phyloP scores from a whole-genome alignment of 1,140 invertebrate species.

The Drosophila hydei region DNA sequence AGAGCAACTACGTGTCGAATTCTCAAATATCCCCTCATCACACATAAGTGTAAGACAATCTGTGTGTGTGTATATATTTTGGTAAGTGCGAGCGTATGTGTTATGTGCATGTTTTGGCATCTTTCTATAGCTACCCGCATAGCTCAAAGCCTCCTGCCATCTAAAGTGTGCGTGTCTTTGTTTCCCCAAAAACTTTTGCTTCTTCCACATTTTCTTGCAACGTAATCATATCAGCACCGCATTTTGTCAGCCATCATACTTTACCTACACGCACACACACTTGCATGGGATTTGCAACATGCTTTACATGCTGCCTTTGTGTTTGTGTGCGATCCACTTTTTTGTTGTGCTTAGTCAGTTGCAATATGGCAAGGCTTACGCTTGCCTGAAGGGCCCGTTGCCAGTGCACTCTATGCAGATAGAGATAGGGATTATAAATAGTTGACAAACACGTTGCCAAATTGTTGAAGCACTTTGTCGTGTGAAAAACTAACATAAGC shows the following conservation, averaged over 20 bases:
- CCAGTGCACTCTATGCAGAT: conserved; percentile 20
- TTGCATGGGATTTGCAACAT: conserved; percentile 14
- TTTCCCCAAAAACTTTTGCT: conserved; percentile 37
- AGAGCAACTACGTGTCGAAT: conserved; percentile 70
- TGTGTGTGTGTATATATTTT: conserved; percentile 37
- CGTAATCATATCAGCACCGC: conserved; percentile 68
- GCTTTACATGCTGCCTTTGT: conserved; percentile 27
- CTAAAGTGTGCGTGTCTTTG: conserved; percentile 9
- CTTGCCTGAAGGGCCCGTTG: conserved; percentile 11
- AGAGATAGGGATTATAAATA: conserved; percentile 16
- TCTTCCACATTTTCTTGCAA: conserved; percentile 39
- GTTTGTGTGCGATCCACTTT: conserved; percentile 32
- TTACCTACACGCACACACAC: conserved; percentile 8
- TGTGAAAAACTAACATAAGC: neutral
- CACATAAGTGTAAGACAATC: conserved; percentile 79
- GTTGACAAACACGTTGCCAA: conserved; percentile 18
- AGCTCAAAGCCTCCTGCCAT: conserved; percentile 20
- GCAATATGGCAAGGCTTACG: conserved; percentile 20
- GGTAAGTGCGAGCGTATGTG: conserved; percentile 51
- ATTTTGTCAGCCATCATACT: conserved; percentile 47
- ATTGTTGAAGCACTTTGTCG: conserved; percentile 12
- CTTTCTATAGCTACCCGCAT: conserved; percentile 39
- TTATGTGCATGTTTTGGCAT: conserved; percentile 62
- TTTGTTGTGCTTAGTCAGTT: conserved; percentile 18
- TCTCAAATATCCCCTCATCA: conserved; percentile 67